phyloP scores from a whole-genome alignment of 2,113 vertebrate genomes.

The Fukomys damarensis region DNA sequence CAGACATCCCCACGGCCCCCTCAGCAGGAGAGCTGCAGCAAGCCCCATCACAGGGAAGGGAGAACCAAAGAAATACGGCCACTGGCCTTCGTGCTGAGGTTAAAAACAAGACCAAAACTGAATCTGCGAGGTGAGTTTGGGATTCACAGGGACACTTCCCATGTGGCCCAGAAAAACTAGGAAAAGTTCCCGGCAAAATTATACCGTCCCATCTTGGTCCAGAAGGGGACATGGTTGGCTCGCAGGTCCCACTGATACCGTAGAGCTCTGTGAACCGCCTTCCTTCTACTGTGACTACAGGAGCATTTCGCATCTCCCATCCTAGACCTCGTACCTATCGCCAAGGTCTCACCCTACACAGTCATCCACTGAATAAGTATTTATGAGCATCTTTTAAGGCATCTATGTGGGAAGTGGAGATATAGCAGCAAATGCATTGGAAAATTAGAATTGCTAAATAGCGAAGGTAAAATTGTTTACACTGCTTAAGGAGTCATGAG shows the following conservation, averaged over 20 bases:
- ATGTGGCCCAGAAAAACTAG: neutral
- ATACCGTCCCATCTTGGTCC: neutral
- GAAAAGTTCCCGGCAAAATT: neutral
- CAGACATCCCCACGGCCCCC: neutral
- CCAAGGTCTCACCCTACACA: neutral
- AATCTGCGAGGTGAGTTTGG: neutral
- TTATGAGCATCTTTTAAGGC: neutral
- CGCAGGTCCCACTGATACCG: neutral
- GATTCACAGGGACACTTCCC: neutral
- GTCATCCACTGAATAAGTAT: neutral
- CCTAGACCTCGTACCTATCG: neutral
- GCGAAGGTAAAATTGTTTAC: neutral
- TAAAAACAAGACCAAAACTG: neutral
- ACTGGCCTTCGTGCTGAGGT: neutral
- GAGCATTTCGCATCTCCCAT: no score
- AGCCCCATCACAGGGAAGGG: neutral
- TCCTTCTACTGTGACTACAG: no score
- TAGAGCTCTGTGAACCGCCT: neutral
- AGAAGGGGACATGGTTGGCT: neutral
- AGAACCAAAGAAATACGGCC: rapidly evolving
- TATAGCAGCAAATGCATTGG: no score
- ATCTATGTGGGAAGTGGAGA: neutral
- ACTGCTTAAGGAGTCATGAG: neutral
- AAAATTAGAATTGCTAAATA: no score
- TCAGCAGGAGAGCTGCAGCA: neutral